These are phyloP conservation scores for Tyria jacobaeae DNA, from an alignment of 2,888 invertebrate genomes.

Conservation along the genomic window DNA sequence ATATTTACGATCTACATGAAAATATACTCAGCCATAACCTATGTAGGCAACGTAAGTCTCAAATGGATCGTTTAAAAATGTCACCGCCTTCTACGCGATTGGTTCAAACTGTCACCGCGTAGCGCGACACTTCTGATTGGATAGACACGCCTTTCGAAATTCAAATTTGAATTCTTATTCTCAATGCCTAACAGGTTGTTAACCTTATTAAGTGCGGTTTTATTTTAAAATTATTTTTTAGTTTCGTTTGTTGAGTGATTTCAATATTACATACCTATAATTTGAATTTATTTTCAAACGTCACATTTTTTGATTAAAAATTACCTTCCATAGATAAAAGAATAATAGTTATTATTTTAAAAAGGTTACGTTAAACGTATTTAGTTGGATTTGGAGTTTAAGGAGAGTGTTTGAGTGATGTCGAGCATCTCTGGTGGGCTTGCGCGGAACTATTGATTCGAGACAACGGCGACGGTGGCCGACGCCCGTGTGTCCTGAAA, in stretches of 20 bases:
- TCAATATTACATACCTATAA: neutral
- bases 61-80: conserved; percentile 73
- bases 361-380: conserved; percentile 4
- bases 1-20: conserved; percentile 5
- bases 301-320: neutral
- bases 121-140: conserved; percentile 81
- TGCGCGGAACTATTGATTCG: conserved; percentile 79
- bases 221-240: neutral
- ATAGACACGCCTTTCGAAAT: conserved; percentile 69
- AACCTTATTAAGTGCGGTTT: neutral
- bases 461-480: conserved; percentile 56
- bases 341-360: neutral
- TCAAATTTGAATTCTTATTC: conserved; percentile 40
- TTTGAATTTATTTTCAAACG: neutral
- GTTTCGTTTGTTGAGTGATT: too few relatives aligned
- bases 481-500: conserved; percentile 64
- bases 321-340: neutral
- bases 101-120: conserved; percentile 82
- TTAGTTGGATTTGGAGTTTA: conserved; percentile 32
- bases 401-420: conserved; percentile 50
- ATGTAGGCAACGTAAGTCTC: conserved; percentile 71
- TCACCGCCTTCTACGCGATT: conserved; percentile 74
- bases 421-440: conserved; percentile 58
- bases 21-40: conserved; percentile 14
- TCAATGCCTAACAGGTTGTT: conserved; percentile 34